phyloP scores from a whole-genome alignment of 1,140 invertebrate species.

The Scaptomyza montana region DNA sequence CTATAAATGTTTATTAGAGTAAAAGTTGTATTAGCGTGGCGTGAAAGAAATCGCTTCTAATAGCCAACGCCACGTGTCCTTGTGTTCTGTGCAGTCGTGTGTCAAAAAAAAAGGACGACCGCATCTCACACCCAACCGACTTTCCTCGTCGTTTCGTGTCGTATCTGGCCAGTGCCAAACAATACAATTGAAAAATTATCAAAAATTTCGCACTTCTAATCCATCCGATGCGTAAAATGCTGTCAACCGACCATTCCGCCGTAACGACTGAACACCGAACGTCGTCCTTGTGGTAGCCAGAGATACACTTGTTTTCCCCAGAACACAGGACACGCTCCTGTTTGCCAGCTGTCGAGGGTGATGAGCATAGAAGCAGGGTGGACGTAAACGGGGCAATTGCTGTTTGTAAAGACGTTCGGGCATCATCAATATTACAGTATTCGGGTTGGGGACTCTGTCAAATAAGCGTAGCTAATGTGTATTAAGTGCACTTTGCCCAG shows the following conservation, averaged over 20 bases:
- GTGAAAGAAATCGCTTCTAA: conserved; percentile 74
- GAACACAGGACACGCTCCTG: conserved; percentile 54
- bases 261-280: conserved; percentile 45
- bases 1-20: conserved; percentile 14
- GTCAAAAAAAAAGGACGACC: conserved; percentile 63
- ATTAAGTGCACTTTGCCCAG: conserved; percentile 70
- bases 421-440: conserved; percentile 78
- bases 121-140: conserved; percentile 50
- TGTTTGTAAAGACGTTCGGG: conserved; percentile 22
- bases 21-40: conserved; percentile 74
- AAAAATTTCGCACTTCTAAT: conserved; percentile 76
- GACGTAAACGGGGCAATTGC: no score
- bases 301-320: conserved; percentile 72
- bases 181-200: conserved; percentile 81
- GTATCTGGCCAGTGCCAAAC: conserved; percentile 48
- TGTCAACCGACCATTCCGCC: conserved; percentile 16
- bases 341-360: neutral
- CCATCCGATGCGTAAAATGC: conserved; percentile 45
- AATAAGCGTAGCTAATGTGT: conserved; percentile 79
- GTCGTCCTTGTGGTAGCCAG: conserved; percentile 50
- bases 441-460: conserved; percentile 58
- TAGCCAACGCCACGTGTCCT: conserved; percentile 68
- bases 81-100: conserved; percentile 64
- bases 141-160: neutral
- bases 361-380: conserved; percentile 6